Evolutionary conservation across 2,888 invertebrate species (phyloP).

Genomic region (Drosophila limbata): DNA sequence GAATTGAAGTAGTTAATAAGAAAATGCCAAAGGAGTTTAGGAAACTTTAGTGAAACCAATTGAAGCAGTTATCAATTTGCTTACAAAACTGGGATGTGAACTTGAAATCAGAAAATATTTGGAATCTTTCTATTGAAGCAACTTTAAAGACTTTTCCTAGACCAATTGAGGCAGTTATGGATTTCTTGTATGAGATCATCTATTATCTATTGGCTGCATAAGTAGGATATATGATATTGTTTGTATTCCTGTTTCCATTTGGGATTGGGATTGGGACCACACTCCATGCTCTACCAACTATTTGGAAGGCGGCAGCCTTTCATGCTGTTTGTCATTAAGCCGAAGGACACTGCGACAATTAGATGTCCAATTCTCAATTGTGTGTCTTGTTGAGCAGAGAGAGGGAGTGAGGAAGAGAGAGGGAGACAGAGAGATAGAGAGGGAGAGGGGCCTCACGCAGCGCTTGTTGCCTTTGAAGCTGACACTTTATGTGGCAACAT

Average conservation of each 20-base stretch:
- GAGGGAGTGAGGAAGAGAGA: background rate
- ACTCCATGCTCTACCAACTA: conserved; percentile 22
- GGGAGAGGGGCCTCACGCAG: conserved; percentile 65
- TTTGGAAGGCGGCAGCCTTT: conserved; percentile 46
- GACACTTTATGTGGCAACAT: conserved; percentile 80
- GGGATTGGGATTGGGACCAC: conserved; percentile 35
- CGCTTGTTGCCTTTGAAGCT: conserved; percentile 61
- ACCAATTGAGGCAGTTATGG: background rate
- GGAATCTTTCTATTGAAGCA: too few species aligned
- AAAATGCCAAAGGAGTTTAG: too few species aligned
- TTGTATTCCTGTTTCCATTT: background rate
- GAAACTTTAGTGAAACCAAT: too few species aligned
- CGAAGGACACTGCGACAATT: conserved; percentile 79
- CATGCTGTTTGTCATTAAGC: conserved; percentile 62
- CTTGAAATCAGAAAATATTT: too few species aligned
- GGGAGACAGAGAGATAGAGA: background rate
- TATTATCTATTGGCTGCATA: conserved; percentile 5
- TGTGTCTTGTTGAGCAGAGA: background rate
- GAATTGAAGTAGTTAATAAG: background rate
- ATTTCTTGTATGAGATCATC: conserved; percentile 1
- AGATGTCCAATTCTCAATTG: conserved; percentile 39
- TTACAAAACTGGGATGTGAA: too few species aligned
- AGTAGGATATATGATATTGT: conserved; percentile 25
- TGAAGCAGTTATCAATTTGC: too few species aligned
- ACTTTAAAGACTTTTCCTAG: too few species aligned